Evolutionary conservation across 2,797 vertebrate species (phyloP), one percentile per base, ranked within the genome.

Genomic region (Bradypodion pumilum): DNA sequence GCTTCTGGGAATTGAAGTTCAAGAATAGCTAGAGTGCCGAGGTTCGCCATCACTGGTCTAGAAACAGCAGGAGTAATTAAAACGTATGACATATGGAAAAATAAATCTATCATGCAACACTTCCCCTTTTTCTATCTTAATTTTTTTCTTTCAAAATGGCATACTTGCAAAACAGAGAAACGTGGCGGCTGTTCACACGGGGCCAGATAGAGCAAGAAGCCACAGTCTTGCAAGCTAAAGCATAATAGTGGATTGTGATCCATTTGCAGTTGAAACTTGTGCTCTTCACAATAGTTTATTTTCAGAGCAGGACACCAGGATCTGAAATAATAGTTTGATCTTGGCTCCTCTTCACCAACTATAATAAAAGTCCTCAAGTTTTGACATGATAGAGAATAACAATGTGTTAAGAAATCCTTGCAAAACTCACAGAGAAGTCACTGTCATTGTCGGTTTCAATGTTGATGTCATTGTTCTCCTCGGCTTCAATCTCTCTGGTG

Each of bases 401-500:
- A 27, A 27, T 29, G 63, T 63, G 62, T n/a, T 63, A 29, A 63
- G 9, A 63, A n/a, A 25, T 63, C 25, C 52, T 4, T 13, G 44
- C 85, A 66, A 69, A 73, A 89, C 97, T 97, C 94, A 99, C 99
- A 74, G 98, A 97, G 89, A 98, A 98, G 87, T 99, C 98, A 1
- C 96, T 97, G 80, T 99, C 98, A 0, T 97, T 98, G 94, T 99
- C 98, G 1, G 97, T 98, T 92, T 99, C 98, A 0, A 99, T 96
- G 56, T 97, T 96, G 68, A 96, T 96, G 72, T 97, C 98, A 5
- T 96, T 98, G 95, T 99, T 98, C 80, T 97, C 96, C 92, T 99
- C 99, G 0, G 98, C 99, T 92, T 97, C 98, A 72, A 99, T 99
- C 93, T 99, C 98, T 83, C 98, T 96, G 1, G 98, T 99, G 87